Conservation (phyloP, 2,888 invertebrate genomes). For the Eristalis arbustorum region DNA sequence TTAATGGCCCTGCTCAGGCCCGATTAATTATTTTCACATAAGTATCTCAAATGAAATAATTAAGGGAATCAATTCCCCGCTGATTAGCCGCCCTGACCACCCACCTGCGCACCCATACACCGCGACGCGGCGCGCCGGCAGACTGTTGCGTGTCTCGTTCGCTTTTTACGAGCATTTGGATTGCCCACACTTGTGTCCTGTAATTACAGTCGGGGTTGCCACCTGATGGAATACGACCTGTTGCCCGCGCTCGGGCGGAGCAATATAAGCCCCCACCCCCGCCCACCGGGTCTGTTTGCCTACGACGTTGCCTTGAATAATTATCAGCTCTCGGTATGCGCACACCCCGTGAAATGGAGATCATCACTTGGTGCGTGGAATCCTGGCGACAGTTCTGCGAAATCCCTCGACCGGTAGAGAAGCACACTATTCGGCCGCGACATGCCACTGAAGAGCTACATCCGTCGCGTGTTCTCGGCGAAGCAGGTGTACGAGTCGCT, state of each 20-base stretch:
- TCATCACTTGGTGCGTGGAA: not conserved
- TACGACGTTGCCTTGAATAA: not conserved
- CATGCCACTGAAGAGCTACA: slow-evolving; percentile 59
- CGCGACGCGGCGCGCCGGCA: too few relatives aligned
- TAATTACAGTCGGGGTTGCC: slow-evolving; percentile 26
- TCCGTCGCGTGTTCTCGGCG: slow-evolving; percentile 74
- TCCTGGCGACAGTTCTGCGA: slow-evolving; percentile 26
- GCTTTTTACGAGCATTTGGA: not conserved
- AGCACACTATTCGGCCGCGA: slow-evolving; percentile 2
- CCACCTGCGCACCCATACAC: not conserved
- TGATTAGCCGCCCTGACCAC: not conserved
- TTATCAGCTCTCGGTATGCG: slow-evolving; percentile 2
- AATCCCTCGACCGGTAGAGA: slow-evolving; percentile 35
- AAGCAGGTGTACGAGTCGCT: slow-evolving; percentile 76
- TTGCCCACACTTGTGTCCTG: not conserved
- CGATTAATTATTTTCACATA: slow-evolving; percentile 19
- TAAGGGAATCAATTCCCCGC: slow-evolving; percentile 36
- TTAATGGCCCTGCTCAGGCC: not conserved
- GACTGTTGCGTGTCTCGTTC: slow-evolving; percentile 10
- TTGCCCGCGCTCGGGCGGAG: slow-evolving; percentile 2
- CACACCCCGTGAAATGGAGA: not conserved
- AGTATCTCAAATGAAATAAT: slow-evolving; percentile 7
- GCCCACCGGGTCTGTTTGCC: not conserved
- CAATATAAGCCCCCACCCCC: slow-evolving; percentile 7
- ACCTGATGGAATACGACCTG: slow-evolving; percentile 20